Conservation (phyloP, 2,888 invertebrate species). For the Noctua fimbriata region DNA sequence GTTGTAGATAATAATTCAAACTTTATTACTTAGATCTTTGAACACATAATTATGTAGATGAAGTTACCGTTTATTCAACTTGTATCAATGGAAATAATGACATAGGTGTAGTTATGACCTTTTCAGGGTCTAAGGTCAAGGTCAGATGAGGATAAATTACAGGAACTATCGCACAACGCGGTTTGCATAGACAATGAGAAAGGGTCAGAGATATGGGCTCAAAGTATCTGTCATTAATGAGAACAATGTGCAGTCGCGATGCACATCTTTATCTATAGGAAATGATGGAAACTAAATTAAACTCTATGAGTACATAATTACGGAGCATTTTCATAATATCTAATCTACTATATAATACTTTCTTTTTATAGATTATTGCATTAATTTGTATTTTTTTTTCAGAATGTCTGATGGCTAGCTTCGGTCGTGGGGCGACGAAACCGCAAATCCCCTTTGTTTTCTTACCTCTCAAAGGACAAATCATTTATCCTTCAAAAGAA, state of each 20-base stretch:
- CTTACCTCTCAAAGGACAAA: constrained; percentile 95
- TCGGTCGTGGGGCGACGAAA: constrained; percentile 92
- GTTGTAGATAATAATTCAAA: background rate
- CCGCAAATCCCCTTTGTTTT: constrained; percentile 96
- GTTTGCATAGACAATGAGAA: constrained; percentile 43
- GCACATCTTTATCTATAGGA: background rate
- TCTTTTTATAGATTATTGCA: background rate
- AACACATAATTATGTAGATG: background rate
- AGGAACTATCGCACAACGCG: constrained; percentile 25
- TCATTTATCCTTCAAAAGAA: constrained; percentile 96
- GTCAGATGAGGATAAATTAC: constrained; percentile 42
- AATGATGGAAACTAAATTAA: background rate
- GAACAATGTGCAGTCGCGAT: background rate
- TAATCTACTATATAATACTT: background rate
- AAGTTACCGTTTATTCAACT: background rate
- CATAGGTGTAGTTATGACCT: background rate
- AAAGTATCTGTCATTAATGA: constrained; percentile 6
- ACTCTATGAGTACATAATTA: background rate
- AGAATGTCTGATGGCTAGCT: constrained; percentile 93
- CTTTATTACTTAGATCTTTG: too few relatives aligned
- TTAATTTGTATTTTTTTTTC: constrained; percentile 74
- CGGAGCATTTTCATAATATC: background rate
- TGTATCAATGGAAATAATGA: constrained; percentile 11
- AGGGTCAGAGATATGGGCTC: constrained; percentile 24
- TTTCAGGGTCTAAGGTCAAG: constrained; percentile 34